Evolutionary conservation across 2,113 vertebrate genomes (phyloP).

Genomic region (Lampris megalopsis): DNA sequence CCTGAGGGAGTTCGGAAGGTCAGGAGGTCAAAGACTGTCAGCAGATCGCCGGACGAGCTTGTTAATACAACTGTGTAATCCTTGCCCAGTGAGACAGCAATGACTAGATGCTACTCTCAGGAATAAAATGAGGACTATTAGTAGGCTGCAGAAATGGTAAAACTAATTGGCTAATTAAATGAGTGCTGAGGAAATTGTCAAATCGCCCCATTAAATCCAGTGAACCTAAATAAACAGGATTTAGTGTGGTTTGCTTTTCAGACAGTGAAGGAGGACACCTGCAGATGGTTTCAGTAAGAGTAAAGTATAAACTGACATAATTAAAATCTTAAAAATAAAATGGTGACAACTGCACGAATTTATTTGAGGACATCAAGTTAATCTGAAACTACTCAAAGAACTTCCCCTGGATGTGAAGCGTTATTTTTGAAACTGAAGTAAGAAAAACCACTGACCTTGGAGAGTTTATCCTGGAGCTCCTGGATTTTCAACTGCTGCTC

Average conservation of each 20-base stretch:
- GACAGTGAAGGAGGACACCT: neutral
- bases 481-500: constrained; percentile 97
- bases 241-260: neutral
- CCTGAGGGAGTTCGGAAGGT: constrained; percentile 76
- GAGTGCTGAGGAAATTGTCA: neutral
- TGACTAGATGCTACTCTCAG: neutral
- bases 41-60: constrained; percentile 44
- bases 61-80: constrained; percentile 27
- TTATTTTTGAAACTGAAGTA: neutral
- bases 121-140: neutral
- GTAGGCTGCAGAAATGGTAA: neutral
- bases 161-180: constrained; percentile 1
- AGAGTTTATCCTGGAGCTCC: constrained; percentile 97
- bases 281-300: neutral
- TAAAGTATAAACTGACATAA: neutral
- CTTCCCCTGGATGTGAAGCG: neutral
- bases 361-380: neutral
- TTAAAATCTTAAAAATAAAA: neutral
- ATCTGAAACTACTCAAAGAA: neutral
- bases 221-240: neutral
- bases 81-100: neutral
- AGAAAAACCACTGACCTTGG: constrained; percentile 85
- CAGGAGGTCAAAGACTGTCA: constrained; percentile 51
- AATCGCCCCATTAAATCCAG: neutral
- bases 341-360: neutral